Percentiles rank a stretch among this genome's conserved stretches.
These are phyloP conservation scores for Rhogogaster chlorosoma DNA, from an alignment of 2,888 invertebrate genomes.

Conservation along the genomic window DNA sequence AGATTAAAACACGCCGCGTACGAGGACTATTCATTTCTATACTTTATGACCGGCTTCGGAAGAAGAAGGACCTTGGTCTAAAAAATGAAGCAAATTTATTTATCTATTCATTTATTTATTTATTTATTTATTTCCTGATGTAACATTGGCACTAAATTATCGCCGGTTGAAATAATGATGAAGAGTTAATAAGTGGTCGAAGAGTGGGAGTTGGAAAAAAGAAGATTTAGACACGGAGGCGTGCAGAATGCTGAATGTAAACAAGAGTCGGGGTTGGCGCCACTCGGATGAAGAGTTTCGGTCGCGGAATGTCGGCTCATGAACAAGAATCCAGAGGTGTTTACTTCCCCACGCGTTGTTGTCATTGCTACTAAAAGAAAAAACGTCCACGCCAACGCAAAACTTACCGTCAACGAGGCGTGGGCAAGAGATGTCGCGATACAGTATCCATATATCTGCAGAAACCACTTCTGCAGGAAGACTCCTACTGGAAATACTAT, in stretches of 20 bases:
- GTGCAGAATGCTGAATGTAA: slow-evolving; percentile 35
- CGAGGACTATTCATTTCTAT: background rate
- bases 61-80: no score
- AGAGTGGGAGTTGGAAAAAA: background rate
- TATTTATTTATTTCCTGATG: no score
- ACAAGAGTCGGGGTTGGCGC: slow-evolving; percentile 36
- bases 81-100: background rate
- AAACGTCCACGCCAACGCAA: slow-evolving; percentile 15
- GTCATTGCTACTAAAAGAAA: slow-evolving; percentile 38
- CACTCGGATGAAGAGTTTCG: slow-evolving; percentile 43
- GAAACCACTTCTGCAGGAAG: background rate
- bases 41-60: background rate
- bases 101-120: no score
- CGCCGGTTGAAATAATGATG: background rate
- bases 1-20: background rate
- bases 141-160: background rate
- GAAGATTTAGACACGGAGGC: background rate
- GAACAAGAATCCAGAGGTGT: slow-evolving; percentile 23
- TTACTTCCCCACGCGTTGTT: slow-evolving; percentile 37
- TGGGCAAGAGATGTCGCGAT: background rate
- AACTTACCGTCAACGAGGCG: background rate
- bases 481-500: background rate
- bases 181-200: background rate
- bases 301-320: slow-evolving; percentile 40
- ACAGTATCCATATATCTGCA: background rate